These are phyloP conservation scores for Pelecanoides urinatrix DNA, from an alignment of 2,113 vertebrate genomes.

Conservation along the genomic window DNA sequence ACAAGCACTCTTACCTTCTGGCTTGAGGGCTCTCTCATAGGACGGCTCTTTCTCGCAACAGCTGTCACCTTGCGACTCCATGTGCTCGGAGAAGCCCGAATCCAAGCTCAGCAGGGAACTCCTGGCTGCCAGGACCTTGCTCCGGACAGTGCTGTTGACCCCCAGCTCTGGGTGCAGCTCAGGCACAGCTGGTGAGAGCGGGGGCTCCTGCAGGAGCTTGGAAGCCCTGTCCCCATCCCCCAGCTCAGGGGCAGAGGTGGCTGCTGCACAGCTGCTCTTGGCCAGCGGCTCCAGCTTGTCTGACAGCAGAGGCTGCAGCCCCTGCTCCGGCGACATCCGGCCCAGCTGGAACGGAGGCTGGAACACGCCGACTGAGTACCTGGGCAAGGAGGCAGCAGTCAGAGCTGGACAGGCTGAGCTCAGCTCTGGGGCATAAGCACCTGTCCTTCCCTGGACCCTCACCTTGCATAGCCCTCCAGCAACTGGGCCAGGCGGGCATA, in stretches of 20 bases:
- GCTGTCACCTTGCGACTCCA: constrained; percentile 70
- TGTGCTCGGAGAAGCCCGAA: constrained; percentile 82
- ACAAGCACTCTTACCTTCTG: constrained; percentile 83
- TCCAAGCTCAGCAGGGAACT: constrained; percentile 77
- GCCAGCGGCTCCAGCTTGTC: constrained; percentile 61
- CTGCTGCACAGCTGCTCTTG: constrained; percentile 53
- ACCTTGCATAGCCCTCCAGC: constrained; percentile 94
- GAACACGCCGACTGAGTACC: constrained; percentile 96
- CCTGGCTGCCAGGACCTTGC: constrained; percentile 65
- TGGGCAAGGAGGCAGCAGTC: background rate
- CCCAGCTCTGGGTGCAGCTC: constrained; percentile 56
- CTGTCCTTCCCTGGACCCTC: background rate
- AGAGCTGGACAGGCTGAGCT: background rate
- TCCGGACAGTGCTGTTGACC: constrained; percentile 36
- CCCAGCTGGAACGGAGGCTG: constrained; percentile 94
- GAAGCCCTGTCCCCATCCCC: constrained; percentile 64
- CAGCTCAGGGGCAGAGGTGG: constrained; percentile 37
- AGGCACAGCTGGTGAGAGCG: constrained; percentile 31
- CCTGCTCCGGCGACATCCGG: constrained; percentile 83
- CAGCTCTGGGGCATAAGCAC: background rate
- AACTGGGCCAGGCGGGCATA: constrained; percentile 88
- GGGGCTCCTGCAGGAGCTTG: constrained; percentile 65
- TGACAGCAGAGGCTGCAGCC: constrained; percentile 57
- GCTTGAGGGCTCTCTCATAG: constrained; percentile 86
- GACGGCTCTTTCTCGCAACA: constrained; percentile 85